Base-by-base conservation (phyloP, 2,797 vertebrate genomes). In the Manis crassicaudata region DNA sequence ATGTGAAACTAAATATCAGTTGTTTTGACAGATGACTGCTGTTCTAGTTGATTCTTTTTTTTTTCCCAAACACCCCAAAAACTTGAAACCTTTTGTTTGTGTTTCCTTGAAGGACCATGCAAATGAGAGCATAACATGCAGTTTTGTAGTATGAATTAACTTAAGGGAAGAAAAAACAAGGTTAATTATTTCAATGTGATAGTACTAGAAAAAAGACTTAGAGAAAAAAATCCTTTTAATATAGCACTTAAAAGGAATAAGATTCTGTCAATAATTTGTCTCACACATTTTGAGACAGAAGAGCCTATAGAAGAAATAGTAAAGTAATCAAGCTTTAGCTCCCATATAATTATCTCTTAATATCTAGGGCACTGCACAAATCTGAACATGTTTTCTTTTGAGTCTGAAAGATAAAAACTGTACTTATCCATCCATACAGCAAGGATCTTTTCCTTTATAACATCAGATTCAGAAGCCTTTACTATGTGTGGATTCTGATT, bases 1-100 rank as follows among this genome's bases (percentile, higher is more conserved):
- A 14, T 73, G 46, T 86, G 91, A 96, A 97, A 92, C 56, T 63
- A 90, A 96, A 92, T 92, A 92, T 82, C 90, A 92, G 40, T 87
- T 96, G 62, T 90, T 96, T 97, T 88, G 94, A 88, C 0, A 2
- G 91, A 88, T 93, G 91, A 85, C 72, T 96, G 58, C 46, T 92
- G 2, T 79, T 94, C 6, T 79, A 56, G 62, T 65, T 92, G 35
- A 20, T 90, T 85, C 17, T 46, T n/a, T 50, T 14, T 52, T 79
- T 37, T 18, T 12, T 70, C 4, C 16, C 43, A 58, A 50, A 85
- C 21, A 94, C 37, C 8, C 73, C 75, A 32, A 46, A 62, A 87
- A 43, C 18, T 46, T 56, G 40, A 87, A 96, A 81, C 1, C 9
- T 81, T 94, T 73, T 81, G 17, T 87, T 91, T 94, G 18, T 75